phyloP scores from a whole-genome alignment of 1,140 invertebrate species.

The Probaryconus sp. region DNA sequence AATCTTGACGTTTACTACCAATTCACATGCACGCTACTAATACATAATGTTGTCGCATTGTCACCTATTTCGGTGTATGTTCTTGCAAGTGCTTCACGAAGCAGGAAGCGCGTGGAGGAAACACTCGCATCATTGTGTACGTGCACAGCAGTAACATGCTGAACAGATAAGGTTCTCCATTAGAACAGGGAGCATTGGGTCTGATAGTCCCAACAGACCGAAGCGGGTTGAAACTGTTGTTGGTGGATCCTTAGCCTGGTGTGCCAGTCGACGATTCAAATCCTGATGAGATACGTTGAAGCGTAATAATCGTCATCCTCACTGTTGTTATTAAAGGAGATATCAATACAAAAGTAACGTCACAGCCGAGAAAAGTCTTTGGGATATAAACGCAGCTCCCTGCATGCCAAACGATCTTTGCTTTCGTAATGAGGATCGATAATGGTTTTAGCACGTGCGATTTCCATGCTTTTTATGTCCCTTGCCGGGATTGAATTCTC shows the following conservation, averaged over 20 bases:
- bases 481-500: slow-evolving; percentile 27
- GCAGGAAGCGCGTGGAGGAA: slow-evolving; percentile 22
- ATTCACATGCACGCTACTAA: slow-evolving; percentile 27
- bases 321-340: slow-evolving; percentile 42
- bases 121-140: slow-evolving; percentile 6
- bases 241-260: neutral
- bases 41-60: slow-evolving; percentile 38
- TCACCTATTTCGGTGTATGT: slow-evolving; percentile 24
- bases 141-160: slow-evolving; percentile 23
- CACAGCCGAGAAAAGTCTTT: neutral
- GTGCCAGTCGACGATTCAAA: neutral
- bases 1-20: slow-evolving; percentile 35
- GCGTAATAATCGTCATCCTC: slow-evolving; percentile 10
- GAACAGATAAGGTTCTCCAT: slow-evolving; percentile 57
- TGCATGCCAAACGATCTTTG: neutral
- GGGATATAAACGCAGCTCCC: slow-evolving; percentile 2
- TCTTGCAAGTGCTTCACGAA: slow-evolving; percentile 30
- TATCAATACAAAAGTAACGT: slow-evolving; percentile 5
- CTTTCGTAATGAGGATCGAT: slow-evolving; percentile 43
- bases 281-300: slow-evolving; percentile 10
- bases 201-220: slow-evolving; percentile 55
- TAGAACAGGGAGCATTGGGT: slow-evolving; percentile 43
- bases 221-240: slow-evolving; percentile 20
- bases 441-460: slow-evolving; percentile 30
- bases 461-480: slow-evolving; percentile 41